phyloP scores from a whole-genome alignment of 2,888 invertebrate genomes.

The Cephonodes hylas region DNA sequence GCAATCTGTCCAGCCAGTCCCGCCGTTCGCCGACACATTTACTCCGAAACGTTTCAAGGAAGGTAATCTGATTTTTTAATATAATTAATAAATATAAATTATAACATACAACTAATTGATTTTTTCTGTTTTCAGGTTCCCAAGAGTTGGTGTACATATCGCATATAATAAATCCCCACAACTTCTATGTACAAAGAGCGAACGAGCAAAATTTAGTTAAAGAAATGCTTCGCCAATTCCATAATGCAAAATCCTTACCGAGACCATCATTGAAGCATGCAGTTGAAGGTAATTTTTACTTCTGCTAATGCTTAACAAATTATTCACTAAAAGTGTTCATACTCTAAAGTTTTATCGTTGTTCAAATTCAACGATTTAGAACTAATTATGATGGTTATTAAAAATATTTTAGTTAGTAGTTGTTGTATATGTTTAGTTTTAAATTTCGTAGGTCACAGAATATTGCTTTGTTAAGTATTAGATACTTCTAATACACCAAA shows the following conservation, averaged over 20 bases:
- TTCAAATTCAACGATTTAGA: no score
- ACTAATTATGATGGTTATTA: no score
- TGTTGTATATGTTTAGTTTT: no score
- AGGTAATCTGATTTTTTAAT: conserved; percentile 43
- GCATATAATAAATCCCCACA: conserved; percentile 81
- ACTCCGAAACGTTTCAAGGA: conserved; percentile 53
- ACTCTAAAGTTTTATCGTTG: no score
- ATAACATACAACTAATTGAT: background rate
- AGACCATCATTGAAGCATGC: conserved; percentile 54
- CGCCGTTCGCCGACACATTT: conserved; percentile 50
- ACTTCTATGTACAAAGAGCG: conserved; percentile 82
- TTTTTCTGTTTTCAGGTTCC: conserved; percentile 53
- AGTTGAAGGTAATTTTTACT: conserved; percentile 48
- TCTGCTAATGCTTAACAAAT: background rate
- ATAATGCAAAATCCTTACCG: conserved; percentile 53
- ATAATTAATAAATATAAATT: background rate
- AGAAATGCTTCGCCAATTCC: conserved; percentile 61
- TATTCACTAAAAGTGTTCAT: background rate
- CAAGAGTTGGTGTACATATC: conserved; percentile 78
- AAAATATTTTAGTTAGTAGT: no score
- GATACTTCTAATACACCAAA: background rate
- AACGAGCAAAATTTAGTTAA: conserved; percentile 58
- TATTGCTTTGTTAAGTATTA: no score
- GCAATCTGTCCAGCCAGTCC: conserved; percentile 44
- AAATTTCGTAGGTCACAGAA: no score